A percentile compares a stretch with the other conserved stretches of the same genome.
phyloP scores from a whole-genome alignment of 1,140 invertebrate species.

The Platyura marginata region DNA sequence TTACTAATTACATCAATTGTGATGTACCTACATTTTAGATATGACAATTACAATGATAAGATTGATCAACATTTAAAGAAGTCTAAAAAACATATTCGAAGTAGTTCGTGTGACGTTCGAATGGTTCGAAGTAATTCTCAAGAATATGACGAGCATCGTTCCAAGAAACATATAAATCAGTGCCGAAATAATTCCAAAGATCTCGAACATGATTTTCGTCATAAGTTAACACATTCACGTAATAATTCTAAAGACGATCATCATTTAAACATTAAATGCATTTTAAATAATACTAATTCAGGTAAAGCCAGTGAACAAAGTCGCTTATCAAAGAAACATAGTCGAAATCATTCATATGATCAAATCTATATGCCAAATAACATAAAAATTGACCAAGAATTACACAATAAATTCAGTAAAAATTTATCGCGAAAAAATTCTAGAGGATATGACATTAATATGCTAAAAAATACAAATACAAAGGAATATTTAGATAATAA shows the following conservation, averaged over 20 bases:
- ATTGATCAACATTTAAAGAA: conserved; percentile 2
- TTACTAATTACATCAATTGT: not conserved
- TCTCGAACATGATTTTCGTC: conserved; percentile 15
- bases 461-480: conserved; percentile 21
- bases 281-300: conserved; percentile 17
- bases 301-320: conserved; percentile 18
- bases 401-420: conserved; percentile 11
- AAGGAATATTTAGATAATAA: not conserved
- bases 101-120: conserved; percentile 22
- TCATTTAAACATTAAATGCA: conserved; percentile 15
- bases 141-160: conserved; percentile 13
- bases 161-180: conserved; percentile 10
- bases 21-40: conserved; percentile 9
- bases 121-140: conserved; percentile 22
- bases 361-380: conserved; percentile 25
- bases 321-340: conserved; percentile 19
- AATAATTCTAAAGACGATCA: conserved; percentile 16
- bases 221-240: conserved; percentile 15
- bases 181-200: conserved; percentile 25
- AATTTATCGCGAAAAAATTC: conserved; percentile 17
- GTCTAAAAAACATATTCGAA: conserved; percentile 22
- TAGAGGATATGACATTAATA: conserved; percentile 15
- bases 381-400: conserved; percentile 22
- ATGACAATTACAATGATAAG: conserved; percentile 18
- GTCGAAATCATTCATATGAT: conserved; percentile 23